phyloP scores from a whole-genome alignment of 2,113 vertebrate genomes.

The Odocoileus virginianus region DNA sequence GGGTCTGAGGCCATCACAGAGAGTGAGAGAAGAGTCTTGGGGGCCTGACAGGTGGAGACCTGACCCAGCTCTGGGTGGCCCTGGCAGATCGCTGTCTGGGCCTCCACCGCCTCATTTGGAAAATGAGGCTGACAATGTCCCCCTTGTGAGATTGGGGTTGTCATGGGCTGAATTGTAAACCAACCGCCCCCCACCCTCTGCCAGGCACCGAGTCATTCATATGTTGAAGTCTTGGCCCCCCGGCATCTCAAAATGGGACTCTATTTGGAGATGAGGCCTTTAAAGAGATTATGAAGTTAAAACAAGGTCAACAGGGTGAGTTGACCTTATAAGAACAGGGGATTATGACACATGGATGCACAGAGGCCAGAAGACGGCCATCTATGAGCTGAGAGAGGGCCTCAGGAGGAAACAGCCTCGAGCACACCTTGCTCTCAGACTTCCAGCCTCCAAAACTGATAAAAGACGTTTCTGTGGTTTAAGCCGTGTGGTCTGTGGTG shows the following conservation, averaged over 20 bases:
- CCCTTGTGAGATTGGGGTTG: background rate
- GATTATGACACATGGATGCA: background rate
- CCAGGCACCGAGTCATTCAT: background rate
- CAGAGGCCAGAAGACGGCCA: background rate
- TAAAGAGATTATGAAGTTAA: background rate
- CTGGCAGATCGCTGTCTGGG: background rate
- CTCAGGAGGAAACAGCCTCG: background rate
- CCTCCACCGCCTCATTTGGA: background rate
- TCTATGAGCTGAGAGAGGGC: background rate
- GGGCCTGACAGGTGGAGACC: background rate
- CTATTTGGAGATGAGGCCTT: background rate
- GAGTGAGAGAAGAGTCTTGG: background rate
- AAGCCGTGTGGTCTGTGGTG: background rate
- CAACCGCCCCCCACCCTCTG: rapidly evolving
- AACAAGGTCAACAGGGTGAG: background rate
- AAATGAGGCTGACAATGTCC: background rate
- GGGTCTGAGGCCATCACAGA: background rate
- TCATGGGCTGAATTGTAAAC: background rate
- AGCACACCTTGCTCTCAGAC: background rate
- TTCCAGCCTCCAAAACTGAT: background rate
- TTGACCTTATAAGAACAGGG: background rate
- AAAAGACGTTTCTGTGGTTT: background rate
- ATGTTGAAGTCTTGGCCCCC: background rate
- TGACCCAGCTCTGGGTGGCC: background rate
- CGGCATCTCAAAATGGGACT: background rate